These are phyloP conservation scores for Micropoecilia bifurca DNA, from an alignment of 2,797 vertebrate species.

Conservation along the genomic window DNA sequence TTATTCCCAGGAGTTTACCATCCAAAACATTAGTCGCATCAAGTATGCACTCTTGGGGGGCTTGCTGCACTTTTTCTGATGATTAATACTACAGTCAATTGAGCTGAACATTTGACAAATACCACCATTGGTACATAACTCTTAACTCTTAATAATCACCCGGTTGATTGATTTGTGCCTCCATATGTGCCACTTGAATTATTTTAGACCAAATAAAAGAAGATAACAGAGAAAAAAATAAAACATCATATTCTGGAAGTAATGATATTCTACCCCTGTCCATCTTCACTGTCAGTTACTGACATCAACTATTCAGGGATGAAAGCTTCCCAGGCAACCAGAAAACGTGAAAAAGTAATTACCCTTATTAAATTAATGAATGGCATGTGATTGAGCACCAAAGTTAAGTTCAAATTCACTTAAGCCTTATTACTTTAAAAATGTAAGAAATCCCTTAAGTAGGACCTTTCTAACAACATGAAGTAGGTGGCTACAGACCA, in stretches of 20 bases:
- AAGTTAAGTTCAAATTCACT: not conserved
- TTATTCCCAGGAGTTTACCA: slow-evolving; percentile 36
- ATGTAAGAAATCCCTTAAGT: not conserved
- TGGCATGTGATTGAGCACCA: not conserved
- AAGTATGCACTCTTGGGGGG: slow-evolving; percentile 20
- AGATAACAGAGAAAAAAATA: slow-evolving; percentile 16
- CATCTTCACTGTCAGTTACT: slow-evolving; percentile 25
- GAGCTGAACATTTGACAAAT: slow-evolving; percentile 62
- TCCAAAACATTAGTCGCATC: slow-evolving; percentile 42
- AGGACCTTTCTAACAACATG: not conserved
- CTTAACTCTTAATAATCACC: slow-evolving; percentile 78
- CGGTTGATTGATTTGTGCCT: slow-evolving; percentile 62
- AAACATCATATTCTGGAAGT: slow-evolving; percentile 61
- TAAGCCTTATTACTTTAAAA: not conserved
- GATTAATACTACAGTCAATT: slow-evolving; percentile 52
- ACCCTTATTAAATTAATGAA: not conserved
- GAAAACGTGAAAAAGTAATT: not conserved
- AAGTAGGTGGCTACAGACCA: not conserved
- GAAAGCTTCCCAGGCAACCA: not conserved
- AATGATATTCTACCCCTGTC: slow-evolving; percentile 54
- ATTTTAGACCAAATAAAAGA: slow-evolving; percentile 56
- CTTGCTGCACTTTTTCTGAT: slow-evolving; percentile 50
- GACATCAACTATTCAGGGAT: slow-evolving; percentile 33
- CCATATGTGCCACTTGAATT: slow-evolving; percentile 58
- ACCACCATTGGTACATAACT: slow-evolving; percentile 72